Evolutionary conservation across 2,113 vertebrate genomes (phyloP).

Genomic region (Festucalex cinctus): DNA sequence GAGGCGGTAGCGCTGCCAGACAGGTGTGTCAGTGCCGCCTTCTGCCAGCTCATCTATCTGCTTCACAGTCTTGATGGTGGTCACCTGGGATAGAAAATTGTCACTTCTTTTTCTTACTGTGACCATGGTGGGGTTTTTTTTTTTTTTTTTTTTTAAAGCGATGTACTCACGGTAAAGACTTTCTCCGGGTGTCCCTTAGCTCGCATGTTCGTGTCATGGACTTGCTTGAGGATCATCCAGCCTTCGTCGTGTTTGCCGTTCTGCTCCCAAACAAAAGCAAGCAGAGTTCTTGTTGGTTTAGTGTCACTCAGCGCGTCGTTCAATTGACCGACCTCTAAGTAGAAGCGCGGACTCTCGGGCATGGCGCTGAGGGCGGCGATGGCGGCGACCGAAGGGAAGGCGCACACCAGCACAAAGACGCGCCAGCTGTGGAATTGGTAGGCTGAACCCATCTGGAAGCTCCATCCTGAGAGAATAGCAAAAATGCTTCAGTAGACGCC

Average conservation of each 20-base stretch:
- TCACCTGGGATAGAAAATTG: slow-evolving; percentile 75
- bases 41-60: slow-evolving; percentile 91
- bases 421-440: slow-evolving; percentile 99
- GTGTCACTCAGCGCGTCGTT: not conserved
- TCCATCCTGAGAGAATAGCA: slow-evolving; percentile 80
- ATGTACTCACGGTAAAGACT: slow-evolving; percentile 88
- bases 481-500: not conserved
- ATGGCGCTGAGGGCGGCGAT: slow-evolving; percentile 89
- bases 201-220: slow-evolving; percentile 96
- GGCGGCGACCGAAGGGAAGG: slow-evolving; percentile 90
- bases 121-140: too few species aligned
- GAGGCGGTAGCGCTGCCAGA: slow-evolving; percentile 89
- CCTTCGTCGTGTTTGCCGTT: slow-evolving; percentile 96
- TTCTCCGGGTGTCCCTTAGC: slow-evolving; percentile 91
- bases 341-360: slow-evolving; percentile 97
- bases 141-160: too few species aligned
- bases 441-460: slow-evolving; percentile 97
- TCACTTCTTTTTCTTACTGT: too few species aligned
- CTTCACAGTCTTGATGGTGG: slow-evolving; percentile 95
- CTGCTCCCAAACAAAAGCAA: slow-evolving; percentile 55
- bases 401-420: slow-evolving; percentile 94
- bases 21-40: slow-evolving; percentile 82
- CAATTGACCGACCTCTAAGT: slow-evolving; percentile 79
- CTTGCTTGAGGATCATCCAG: slow-evolving; percentile 98
- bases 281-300: not conserved